A percentile compares a stretch with the other conserved stretches of the same genome.
Conservation (phyloP, 1,140 invertebrate species). For the Drosophila triauraria region DNA sequence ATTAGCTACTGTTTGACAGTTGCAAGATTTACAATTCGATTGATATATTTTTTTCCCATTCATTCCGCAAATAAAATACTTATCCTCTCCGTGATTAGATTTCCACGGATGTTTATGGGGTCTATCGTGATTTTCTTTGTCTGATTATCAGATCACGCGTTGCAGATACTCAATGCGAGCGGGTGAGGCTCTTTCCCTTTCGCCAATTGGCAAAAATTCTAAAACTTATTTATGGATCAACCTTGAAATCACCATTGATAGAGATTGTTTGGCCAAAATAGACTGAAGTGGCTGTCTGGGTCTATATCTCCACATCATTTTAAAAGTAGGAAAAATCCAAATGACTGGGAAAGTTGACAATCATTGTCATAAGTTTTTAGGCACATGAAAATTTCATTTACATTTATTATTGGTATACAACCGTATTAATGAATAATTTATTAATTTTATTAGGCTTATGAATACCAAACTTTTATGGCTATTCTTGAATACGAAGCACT, state of each 20-base stretch:
- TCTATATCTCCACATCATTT: conserved; percentile 4
- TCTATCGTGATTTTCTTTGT: conserved; percentile 38
- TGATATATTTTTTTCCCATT: conserved; percentile 13
- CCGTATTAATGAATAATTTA: conserved; percentile 1
- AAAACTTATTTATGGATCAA: conserved; percentile 38
- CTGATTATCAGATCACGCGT: conserved; percentile 2
- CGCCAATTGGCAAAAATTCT: conserved; percentile 10
- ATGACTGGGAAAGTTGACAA: not conserved
- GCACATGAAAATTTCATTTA: not conserved
- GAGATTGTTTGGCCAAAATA: conserved; percentile 33
- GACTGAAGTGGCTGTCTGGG: conserved; percentile 22
- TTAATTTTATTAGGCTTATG: not conserved
- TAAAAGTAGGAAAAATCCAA: not conserved
- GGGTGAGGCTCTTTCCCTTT: conserved; percentile 7
- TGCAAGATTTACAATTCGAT: conserved; percentile 34
- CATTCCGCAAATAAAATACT: not conserved
- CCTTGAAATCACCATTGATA: conserved; percentile 21
- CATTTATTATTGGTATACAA: not conserved
- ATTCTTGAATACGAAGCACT: not conserved
- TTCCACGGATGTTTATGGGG: conserved; percentile 7
- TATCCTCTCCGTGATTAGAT: conserved; percentile 33
- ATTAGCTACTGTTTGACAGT: conserved; percentile 37
- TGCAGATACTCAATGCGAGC: conserved; percentile 7
- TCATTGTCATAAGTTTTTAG: not conserved
- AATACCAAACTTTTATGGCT: not conserved